Conservation (phyloP, 2,113 vertebrate genomes). For the Boleophthalmus pectinirostris region DNA sequence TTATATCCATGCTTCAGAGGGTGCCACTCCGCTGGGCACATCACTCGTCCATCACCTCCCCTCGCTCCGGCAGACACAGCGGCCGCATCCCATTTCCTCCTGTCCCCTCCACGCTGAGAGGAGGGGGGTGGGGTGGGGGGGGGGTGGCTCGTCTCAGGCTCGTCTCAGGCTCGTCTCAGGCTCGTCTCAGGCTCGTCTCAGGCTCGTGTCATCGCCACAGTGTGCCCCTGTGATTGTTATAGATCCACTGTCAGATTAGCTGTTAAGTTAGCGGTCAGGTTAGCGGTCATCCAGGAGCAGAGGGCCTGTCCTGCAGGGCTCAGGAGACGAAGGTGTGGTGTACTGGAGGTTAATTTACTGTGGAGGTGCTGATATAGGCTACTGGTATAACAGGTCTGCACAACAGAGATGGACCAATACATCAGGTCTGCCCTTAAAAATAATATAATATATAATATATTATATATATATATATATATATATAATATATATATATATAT, state of each 20-base stretch:
- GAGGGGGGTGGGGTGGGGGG: not conserved
- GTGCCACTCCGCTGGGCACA: slow-evolving; percentile 42
- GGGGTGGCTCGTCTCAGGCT: slow-evolving; percentile 12
- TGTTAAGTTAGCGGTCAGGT: no score
- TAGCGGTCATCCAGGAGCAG: not conserved
- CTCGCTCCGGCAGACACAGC: slow-evolving; percentile 43
- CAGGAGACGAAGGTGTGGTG: slow-evolving; percentile 18
- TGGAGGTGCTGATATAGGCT: not conserved
- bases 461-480: no score
- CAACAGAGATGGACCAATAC: no score
- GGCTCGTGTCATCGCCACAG: slow-evolving; percentile 46
- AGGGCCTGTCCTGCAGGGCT: slow-evolving; percentile 25
- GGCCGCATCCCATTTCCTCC: slow-evolving; percentile 39
- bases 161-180: no score
- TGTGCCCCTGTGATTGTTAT: slow-evolving; percentile 38
- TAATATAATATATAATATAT: no score
- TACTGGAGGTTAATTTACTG: slow-evolving; percentile 16
- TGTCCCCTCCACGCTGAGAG: slow-evolving; percentile 20
- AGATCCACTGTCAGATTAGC: slow-evolving; percentile 4
- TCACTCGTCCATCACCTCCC: slow-evolving; percentile 48
- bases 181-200: slow-evolving; percentile 49
- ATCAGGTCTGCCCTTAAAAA: no score
- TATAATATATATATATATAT: no score
- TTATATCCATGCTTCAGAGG: slow-evolving; percentile 51
- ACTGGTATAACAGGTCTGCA: no score